Evolutionary conservation across 2,797 vertebrate genomes (phyloP).

Genomic region (Phoebastria nigripes): DNA sequence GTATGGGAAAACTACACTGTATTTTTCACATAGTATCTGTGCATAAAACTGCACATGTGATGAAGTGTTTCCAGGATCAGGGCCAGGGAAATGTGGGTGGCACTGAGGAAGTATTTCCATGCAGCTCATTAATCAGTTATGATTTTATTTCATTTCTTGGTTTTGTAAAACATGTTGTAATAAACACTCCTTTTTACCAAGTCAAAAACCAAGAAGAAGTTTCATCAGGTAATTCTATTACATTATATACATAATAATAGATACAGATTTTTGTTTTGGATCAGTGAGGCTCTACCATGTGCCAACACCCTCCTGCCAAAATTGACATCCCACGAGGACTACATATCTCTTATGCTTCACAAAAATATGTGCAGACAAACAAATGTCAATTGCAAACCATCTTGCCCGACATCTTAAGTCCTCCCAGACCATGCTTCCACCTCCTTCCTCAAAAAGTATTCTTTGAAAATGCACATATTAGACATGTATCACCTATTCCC

Average conservation of each 20-base stretch:
- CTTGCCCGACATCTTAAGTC: not conserved
- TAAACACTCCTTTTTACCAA: conserved; percentile 52
- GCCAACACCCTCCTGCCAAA: conserved; percentile 51
- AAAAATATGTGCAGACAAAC: conserved; percentile 34
- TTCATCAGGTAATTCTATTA: conserved; percentile 59
- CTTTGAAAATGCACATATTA: not conserved
- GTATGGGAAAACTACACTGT: conserved; percentile 47
- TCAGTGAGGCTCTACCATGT: not conserved
- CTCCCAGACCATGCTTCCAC: not conserved
- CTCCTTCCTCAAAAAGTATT: not conserved
- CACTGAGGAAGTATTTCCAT: conserved; percentile 65
- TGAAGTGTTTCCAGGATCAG: conserved; percentile 67
- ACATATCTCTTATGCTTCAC: conserved; percentile 17
- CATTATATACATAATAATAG: conserved; percentile 27
- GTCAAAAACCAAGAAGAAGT: not conserved
- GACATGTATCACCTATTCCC: not conserved
- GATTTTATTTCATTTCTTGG: conserved; percentile 55
- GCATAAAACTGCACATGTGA: conserved; percentile 51
- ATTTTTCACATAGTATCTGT: conserved; percentile 56
- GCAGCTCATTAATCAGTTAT: conserved; percentile 60
- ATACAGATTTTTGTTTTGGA: conserved; percentile 43
- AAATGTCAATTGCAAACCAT: conserved; percentile 25
- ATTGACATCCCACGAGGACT: not conserved
- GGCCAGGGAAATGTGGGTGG: conserved; percentile 65
- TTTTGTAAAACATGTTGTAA: conserved; percentile 52